Evolutionary conservation across 2,888 invertebrate species (phyloP).

Genomic region (Acleris emargana): DNA sequence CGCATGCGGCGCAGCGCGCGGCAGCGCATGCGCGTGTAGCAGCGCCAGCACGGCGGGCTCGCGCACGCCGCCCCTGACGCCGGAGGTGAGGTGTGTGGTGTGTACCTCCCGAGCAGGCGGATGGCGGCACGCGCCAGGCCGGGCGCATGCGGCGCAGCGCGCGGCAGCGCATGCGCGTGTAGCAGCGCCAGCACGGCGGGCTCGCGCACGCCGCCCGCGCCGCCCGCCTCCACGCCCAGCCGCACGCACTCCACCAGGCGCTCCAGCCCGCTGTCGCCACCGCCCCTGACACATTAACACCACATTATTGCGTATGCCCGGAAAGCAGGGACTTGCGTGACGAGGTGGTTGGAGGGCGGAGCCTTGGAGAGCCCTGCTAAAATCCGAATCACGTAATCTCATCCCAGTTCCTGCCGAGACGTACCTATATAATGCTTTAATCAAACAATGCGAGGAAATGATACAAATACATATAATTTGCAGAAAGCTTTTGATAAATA

Average conservation of each 20-base stretch:
- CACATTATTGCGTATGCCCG: too few relatives aligned
- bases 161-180: constrained; percentile 68
- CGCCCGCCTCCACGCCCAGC: constrained; percentile 77
- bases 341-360: too few relatives aligned
- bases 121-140: constrained; percentile 69
- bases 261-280: constrained; percentile 84
- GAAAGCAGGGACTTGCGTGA: too few relatives aligned
- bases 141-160: constrained; percentile 62
- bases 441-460: too few relatives aligned
- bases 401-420: too few relatives aligned
- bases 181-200: constrained; percentile 64
- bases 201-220: constrained; percentile 74
- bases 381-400: not conserved
- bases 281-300: constrained; percentile 49
- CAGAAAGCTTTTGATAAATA: too few relatives aligned
- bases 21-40: constrained; percentile 66
- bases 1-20: constrained; percentile 62
- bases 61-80: constrained; percentile 62
- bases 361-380: not conserved
- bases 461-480: too few relatives aligned
- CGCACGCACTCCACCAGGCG: constrained; percentile 78
- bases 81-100: not conserved
- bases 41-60: constrained; percentile 67
- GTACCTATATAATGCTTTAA: too few relatives aligned
- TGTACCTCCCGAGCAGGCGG: constrained; percentile 63